Evolutionary conservation across 1,140 invertebrate genomes (phyloP), one percentile per base, ranked within the genome.

Genomic region (Onthophagus taurus): DNA sequence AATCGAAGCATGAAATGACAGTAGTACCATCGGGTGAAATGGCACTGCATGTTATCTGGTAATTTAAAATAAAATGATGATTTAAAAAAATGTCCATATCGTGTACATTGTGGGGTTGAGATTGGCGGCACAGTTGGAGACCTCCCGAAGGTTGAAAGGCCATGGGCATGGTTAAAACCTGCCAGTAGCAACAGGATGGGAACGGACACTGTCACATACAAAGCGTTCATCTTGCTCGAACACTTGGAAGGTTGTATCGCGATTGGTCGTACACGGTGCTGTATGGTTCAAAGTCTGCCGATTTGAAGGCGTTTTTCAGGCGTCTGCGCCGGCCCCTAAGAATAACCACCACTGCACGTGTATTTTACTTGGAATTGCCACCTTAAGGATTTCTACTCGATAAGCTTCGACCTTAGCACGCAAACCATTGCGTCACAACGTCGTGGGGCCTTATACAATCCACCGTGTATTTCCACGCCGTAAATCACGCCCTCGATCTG

Each of bases 141-240:
- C 44, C 62, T 64, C 17, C 61, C 61, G 44, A 64, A 64, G 29
- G 61, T 64, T 0, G 61, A 61, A 7, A 64, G 47, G 33, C 61
- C 61, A 44, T 64, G 61, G 33, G 61, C 61, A 46, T 64, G 61
- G 44, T 64, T 64, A 49, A 64, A 64, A 44, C 61, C 61, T 34
- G 57, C 61, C 11, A 64, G 45, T 31, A 64, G 50, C 35, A 64
- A 45, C 16, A 64, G 46, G 9, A 64, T 31, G 13, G 61, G 60
- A 45, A 64, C 58, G 23, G 60, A 64, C 55, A 64, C 60, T 48
- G 56, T 62, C 52, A 64, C 60, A 51, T 61, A 62, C 21, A 62
- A 49, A 47, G 54, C 58, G 53, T 64, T 64, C 61, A 64, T 63
- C 39, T 29, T 45, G 17, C 23, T 54, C 6, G 23, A 26, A 26